Evolutionary conservation across 1,140 invertebrate genomes (phyloP), one percentile per base, ranked within the genome.

Genomic region (Oncopodura yosiiana): DNA sequence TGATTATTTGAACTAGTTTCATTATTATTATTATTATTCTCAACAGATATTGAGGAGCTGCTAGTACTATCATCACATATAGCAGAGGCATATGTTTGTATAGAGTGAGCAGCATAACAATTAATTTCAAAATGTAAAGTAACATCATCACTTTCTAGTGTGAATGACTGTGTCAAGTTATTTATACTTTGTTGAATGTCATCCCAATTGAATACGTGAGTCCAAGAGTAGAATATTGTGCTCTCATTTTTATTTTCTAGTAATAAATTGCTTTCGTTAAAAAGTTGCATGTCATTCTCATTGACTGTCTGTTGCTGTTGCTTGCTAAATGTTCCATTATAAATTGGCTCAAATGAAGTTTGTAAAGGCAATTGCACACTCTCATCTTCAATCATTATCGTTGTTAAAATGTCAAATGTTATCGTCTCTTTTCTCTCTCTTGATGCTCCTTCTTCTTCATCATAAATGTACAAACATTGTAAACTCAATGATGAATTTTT

Each of bases 81-180:
- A n/a, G n/a, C n/a, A n/a, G n/a, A n/a, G n/a, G n/a, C n/a, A n/a
- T n/a, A 27, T 21, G 49, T 38, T 21, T 55, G 21, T 9, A 42
- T 3, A 9, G 24, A 21, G 1, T 43, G 11, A 2, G 46, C 38
- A 36, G 45, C 39, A 34, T 60, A 60, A 24, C 45, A 53, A 39
- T 53, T 60, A 8, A 60, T 60, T n/a, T 51, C 41, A 34, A 60
- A 60, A n/a, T 50, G 41, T 14, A 60, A 50, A 12, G 55, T 53
- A 8, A 55, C 49, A 27, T 51, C 39, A 45, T 51, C 48, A 23
- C 34, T 46, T 27, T 49, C 43, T 12, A 52, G 23, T 9, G 30
- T 21, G 21, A 26, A 16, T 9, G 12, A n/a, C n/a, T 41, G 5
- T 14, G 23, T 42, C 5, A 44, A 58, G 18, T 58, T 51, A 1